These are phyloP conservation scores for Aromia moschata DNA, from an alignment of 2,888 invertebrate genomes.

Conservation along the genomic window DNA sequence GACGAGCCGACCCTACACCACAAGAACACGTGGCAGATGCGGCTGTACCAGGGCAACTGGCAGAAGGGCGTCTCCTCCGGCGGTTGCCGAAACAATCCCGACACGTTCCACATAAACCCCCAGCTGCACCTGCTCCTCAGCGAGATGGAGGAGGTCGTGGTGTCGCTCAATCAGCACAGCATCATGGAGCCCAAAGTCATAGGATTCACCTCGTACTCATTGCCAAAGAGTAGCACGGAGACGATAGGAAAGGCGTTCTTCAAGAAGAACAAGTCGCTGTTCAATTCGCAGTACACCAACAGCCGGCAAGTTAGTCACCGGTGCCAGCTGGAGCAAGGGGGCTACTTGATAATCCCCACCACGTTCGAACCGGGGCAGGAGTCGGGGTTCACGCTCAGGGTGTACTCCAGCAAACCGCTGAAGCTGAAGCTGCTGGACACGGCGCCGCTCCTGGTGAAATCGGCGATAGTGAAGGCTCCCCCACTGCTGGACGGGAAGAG, in stretches of 20 bases:
- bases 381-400: conserved; percentile 85
- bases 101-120: conserved; percentile 93
- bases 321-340: conserved; percentile 81
- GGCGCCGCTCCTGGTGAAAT: conserved; percentile 74
- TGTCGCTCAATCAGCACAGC: conserved; percentile 88
- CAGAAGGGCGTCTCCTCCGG: conserved; percentile 82
- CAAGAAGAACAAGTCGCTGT: conserved; percentile 84
- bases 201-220: conserved; percentile 86
- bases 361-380: conserved; percentile 92
- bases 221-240: conserved; percentile 76
- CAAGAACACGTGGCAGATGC: conserved; percentile 87
- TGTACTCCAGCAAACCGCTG: conserved; percentile 79
- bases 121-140: conserved; percentile 83
- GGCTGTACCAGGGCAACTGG: conserved; percentile 88
- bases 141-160: conserved; percentile 83
- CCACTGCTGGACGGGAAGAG: conserved; percentile 75
- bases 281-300: conserved; percentile 92
- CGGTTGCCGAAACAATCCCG: conserved; percentile 89
- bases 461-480: conserved; percentile 81
- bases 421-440: conserved; percentile 79
- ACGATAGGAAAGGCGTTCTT: conserved; percentile 82
- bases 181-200: conserved; percentile 94
- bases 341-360: conserved; percentile 87
- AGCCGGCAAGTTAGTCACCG: conserved; percentile 78
- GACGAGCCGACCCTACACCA: conserved; percentile 83